phyloP scores from a whole-genome alignment of 2,797 vertebrate genomes.

The Adrianichthys oophorus region DNA sequence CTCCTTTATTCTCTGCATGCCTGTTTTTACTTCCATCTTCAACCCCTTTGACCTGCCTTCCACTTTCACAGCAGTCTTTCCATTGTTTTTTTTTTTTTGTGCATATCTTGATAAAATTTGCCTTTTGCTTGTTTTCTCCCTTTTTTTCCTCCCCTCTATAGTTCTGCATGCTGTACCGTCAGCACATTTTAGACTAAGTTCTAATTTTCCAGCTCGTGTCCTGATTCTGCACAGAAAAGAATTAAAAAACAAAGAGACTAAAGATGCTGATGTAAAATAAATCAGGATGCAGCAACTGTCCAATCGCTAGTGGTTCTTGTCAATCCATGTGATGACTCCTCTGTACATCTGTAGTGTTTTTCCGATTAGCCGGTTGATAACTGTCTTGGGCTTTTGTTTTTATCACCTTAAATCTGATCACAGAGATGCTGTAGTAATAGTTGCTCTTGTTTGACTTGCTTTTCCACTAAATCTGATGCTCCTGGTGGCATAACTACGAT shows the following conservation, averaged over 20 bases:
- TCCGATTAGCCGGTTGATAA: constrained; percentile 41
- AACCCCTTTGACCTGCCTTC: constrained; percentile 3
- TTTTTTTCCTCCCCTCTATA: background rate
- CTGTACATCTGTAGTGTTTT: constrained; percentile 24
- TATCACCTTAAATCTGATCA: constrained; percentile 59
- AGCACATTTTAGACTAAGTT: constrained; percentile 1
- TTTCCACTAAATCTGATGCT: constrained; percentile 59
- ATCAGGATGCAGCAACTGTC: background rate
- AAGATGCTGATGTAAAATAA: background rate
- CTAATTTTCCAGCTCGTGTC: constrained; percentile 5
- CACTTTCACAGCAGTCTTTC: constrained; percentile 11
- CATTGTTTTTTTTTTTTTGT: constrained; percentile 11
- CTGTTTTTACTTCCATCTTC: constrained; percentile 7
- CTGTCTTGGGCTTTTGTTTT: constrained; percentile 44
- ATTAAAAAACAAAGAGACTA: background rate
- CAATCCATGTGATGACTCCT: constrained; percentile 11
- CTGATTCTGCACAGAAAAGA: background rate
- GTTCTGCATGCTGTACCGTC: background rate
- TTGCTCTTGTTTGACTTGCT: constrained; percentile 50
- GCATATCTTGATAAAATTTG: background rate
- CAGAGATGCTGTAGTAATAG: constrained; percentile 32
- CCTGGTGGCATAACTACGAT: constrained; percentile 21
- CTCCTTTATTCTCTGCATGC: constrained; percentile 10
- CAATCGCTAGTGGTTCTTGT: constrained; percentile 4
- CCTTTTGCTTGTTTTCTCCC: constrained; percentile 27